Conservation (phyloP, 2,888 invertebrate genomes). For the Pediacus dermestoides region DNA sequence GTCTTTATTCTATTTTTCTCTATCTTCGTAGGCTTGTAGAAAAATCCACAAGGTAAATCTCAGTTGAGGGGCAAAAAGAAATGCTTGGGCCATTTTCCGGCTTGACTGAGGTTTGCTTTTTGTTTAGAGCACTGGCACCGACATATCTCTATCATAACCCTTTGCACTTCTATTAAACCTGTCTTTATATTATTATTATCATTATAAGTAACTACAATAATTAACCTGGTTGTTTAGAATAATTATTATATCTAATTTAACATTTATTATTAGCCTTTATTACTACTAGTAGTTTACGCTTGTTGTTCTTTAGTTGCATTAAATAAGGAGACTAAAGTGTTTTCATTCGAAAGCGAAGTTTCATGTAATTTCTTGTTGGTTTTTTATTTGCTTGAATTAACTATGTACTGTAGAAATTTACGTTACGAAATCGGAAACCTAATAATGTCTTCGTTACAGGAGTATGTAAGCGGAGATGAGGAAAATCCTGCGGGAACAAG, state of each 20-base stretch:
- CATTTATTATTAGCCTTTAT: no score
- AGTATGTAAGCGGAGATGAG: slow-evolving; percentile 61
- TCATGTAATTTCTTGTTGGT: no score
- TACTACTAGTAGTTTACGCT: no score
- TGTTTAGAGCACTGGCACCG: slow-evolving; percentile 48
- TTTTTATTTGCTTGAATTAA: no score
- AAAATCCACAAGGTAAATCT: slow-evolving; percentile 28
- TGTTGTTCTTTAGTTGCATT: no score
- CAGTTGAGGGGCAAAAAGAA: background rate
- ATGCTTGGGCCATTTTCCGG: slow-evolving; percentile 3
- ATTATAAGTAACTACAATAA: no score
- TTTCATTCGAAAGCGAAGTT: no score
- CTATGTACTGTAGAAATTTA: no score
- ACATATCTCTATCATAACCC: slow-evolving; percentile 48
- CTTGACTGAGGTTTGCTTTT: slow-evolving; percentile 26
- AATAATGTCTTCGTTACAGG: slow-evolving; percentile 50
- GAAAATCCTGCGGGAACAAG: slow-evolving; percentile 58
- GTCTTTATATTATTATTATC: slow-evolving; percentile 9
- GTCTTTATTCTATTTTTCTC: slow-evolving; percentile 29
- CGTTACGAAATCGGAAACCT: no score
- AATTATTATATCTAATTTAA: no score
- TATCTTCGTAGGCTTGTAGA: slow-evolving; percentile 41
- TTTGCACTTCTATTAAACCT: slow-evolving; percentile 37
- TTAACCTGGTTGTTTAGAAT: no score
- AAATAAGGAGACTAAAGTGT: no score